Conservation (phyloP, 2,797 vertebrate genomes). For the Sciurus carolinensis region DNA sequence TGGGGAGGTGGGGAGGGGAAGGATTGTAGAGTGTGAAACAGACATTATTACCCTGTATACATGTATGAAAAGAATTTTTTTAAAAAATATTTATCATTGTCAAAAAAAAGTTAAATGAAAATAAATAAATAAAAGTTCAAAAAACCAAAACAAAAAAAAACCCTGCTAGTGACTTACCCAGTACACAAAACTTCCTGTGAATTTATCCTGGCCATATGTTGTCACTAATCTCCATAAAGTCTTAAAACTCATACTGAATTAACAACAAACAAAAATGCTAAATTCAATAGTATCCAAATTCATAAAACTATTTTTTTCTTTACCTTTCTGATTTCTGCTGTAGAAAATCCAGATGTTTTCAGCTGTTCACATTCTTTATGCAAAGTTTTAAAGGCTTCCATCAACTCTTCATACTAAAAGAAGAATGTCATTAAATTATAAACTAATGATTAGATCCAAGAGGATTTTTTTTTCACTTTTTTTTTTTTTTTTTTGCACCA, state of each 20-base stretch:
- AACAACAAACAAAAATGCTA: slow-evolving; percentile 53
- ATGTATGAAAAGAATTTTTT: no score
- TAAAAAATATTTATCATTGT: no score
- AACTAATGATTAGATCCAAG: slow-evolving; percentile 44
- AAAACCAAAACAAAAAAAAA: no score
- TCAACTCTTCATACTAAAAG: slow-evolving; percentile 97
- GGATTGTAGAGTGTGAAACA: no score
- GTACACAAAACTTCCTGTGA: background rate
- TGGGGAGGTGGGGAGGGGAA: no score
- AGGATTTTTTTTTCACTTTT: slow-evolving; percentile 17
- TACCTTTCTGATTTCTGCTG: slow-evolving; percentile 98
- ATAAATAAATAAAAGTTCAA: no score
- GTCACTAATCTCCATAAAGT: background rate
- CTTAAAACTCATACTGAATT: slow-evolving; percentile 51
- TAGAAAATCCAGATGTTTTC: slow-evolving; percentile 96
- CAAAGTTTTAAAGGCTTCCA: slow-evolving; percentile 96
- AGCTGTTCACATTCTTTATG: slow-evolving; percentile 98
- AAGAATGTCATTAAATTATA: slow-evolving; percentile 74
- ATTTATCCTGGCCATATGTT: background rate
- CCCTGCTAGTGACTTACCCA: background rate
- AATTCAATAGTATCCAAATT: background rate
- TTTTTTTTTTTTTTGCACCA: no score
- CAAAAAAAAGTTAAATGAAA: no score
- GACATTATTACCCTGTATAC: no score
- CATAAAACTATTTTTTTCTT: slow-evolving; percentile 71